These are phyloP conservation scores for Temnothorax nylanderi DNA, from an alignment of 1,140 invertebrate genomes.

Conservation along the genomic window DNA sequence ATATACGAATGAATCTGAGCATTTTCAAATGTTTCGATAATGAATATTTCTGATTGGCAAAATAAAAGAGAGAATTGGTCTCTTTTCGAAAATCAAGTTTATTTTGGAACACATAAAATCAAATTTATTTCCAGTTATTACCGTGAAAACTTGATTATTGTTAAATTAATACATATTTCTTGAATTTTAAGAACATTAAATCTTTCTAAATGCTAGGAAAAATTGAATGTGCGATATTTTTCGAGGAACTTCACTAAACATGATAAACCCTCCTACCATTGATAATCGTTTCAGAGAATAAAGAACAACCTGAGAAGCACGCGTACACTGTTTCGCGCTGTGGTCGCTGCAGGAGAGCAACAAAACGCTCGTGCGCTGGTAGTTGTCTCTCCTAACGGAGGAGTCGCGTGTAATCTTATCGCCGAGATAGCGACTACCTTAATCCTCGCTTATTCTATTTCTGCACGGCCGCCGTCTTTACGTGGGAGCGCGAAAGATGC, in stretches of 20 bases:
- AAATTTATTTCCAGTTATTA: background rate
- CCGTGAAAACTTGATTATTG: background rate
- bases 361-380: slow-evolving; percentile 35
- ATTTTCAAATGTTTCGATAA: background rate
- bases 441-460: slow-evolving; percentile 73
- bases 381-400: slow-evolving; percentile 58
- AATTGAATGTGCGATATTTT: background rate
- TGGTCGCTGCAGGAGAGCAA: slow-evolving; percentile 4
- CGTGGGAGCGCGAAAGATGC: slow-evolving; percentile 45
- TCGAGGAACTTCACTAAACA: background rate
- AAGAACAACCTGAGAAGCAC: slow-evolving; percentile 10
- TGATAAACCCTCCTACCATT: too few relatives aligned
- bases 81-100: background rate
- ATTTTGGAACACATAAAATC: too few relatives aligned
- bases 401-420: slow-evolving; percentile 69
- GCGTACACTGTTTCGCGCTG: background rate
- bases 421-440: slow-evolving; percentile 70
- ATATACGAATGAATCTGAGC: background rate
- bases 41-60: background rate
- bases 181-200: background rate
- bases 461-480: slow-evolving; percentile 52
- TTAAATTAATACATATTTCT: background rate
- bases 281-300: slow-evolving; percentile 15
- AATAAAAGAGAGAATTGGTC: background rate
- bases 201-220: background rate